Percentiles rank a stretch among this genome's conserved stretches.
These are phyloP conservation scores for Dromococcyx pavoninus DNA, from an alignment of 2,797 vertebrate species.

Conservation along the genomic window DNA sequence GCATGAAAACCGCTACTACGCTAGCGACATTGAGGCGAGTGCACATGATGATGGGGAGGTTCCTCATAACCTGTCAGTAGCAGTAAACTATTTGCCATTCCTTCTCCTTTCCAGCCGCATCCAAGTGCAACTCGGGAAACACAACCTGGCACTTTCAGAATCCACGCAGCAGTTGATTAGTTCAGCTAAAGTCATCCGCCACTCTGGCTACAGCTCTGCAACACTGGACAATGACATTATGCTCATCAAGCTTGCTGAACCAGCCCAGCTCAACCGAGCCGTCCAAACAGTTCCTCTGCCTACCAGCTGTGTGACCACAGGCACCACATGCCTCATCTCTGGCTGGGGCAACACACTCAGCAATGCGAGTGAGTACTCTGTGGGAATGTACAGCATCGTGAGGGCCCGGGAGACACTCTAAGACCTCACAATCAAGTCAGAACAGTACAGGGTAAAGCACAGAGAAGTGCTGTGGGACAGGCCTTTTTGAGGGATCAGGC, in stretches of 20 bases:
- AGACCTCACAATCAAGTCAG: neutral
- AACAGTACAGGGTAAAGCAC: neutral
- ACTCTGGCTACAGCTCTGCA: constrained; percentile 66
- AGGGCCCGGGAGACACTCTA: rapidly evolving
- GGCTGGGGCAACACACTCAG: constrained; percentile 86
- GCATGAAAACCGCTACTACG: rapidly evolving
- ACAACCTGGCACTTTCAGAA: constrained; percentile 71
- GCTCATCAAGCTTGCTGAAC: constrained; percentile 82
- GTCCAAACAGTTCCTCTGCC: constrained; percentile 81
- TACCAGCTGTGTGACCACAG: constrained; percentile 68
- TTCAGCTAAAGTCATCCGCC: constrained; percentile 73
- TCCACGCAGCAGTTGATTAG: constrained; percentile 75
- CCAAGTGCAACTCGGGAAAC: constrained; percentile 82
- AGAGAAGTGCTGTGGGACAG: neutral
- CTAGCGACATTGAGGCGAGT: rapidly evolving
- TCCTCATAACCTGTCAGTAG: neutral
- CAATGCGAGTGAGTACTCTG: constrained; percentile 63
- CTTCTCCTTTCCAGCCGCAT: constrained; percentile 72
- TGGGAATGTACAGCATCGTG: neutral
- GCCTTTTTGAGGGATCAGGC: rapidly evolving
- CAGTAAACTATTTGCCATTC: neutral
- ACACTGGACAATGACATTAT: constrained; percentile 84
- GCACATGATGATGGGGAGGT: neutral
- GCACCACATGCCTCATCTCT: constrained; percentile 81
- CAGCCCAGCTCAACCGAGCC: constrained; percentile 73